Base-by-base conservation (phyloP, 2,797 vertebrate genomes). In the Gallirallus australis region DNA sequence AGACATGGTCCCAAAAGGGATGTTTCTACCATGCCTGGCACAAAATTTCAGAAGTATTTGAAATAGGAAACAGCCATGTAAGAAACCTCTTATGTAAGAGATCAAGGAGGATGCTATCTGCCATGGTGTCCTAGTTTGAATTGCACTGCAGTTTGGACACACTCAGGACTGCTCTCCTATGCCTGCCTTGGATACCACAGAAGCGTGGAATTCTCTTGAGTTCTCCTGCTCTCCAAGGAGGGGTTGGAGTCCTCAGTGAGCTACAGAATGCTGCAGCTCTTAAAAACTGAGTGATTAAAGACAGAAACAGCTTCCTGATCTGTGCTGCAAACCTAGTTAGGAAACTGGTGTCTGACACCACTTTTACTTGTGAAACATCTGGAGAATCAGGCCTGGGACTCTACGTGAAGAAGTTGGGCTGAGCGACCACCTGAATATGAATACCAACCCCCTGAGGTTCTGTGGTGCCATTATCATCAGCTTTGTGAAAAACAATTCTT, bases 91-190 rank as follows among this genome's bases (percentile, higher is more conserved):
- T 14, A 40, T 0, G 2, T 31, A n/a, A 56, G 31, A 63, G 40
- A 30, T 37, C 23, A 69, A 39, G 30, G 24, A 50, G 11, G 48
- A 47, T 54, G 20, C 4, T 63, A 2, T 21, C 20, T 28, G 14
- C 5, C 6, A 37, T 0, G 1, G 31, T 39, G 30, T 28, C 42
- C n/a, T 2, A 0, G 54, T 54, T 12, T 54, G 72, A 60, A 88
- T 42, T 30, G 27, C 4, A 6, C 15, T 48, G 19, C 39, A 14
- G 9, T 68, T 56, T 81, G 70, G 59, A 75, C 40, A 52, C 5
- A 6, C 9, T 31, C 30, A 63, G 20, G 37, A 35, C 20, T 30
- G 11, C 4, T 68, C 90, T 60, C 12, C 65, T 52, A 1, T 13
- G 30, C 30, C 24, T 39, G 12, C 1, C 1, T 35, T 33, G 52